A percentile compares a stretch with the other conserved stretches of the same genome.
phyloP scores from a whole-genome alignment of 2,797 vertebrate species.

The Triplophysa yarkandensis region DNA sequence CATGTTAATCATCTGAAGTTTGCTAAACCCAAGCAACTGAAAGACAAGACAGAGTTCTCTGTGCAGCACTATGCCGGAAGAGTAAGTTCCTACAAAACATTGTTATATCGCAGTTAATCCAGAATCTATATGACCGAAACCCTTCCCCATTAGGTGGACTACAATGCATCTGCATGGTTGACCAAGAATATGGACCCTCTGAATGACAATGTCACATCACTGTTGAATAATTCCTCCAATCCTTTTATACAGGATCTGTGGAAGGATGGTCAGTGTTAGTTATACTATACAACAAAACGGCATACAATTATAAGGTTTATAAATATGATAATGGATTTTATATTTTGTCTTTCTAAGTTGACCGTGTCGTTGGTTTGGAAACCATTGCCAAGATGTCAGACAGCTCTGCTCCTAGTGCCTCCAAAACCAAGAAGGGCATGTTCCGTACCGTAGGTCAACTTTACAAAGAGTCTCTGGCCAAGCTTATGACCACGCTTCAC shows the following conservation, averaged over 20 bases:
- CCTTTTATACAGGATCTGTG: conserved; percentile 90
- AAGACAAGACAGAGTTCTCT: conserved; percentile 91
- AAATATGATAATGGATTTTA: not conserved
- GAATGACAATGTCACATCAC: conserved; percentile 91
- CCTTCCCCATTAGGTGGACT: conserved; percentile 81
- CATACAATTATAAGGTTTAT: not conserved
- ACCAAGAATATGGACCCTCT: conserved; percentile 98
- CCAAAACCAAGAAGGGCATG: conserved; percentile 97
- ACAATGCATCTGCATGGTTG: conserved; percentile 89
- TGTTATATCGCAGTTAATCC: not conserved
- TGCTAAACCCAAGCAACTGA: conserved; percentile 91
- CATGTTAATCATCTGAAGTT: conserved; percentile 89
- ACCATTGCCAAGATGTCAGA: conserved; percentile 96
- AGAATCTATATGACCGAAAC: conserved; percentile 14
- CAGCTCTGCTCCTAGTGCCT: conserved; percentile 83
- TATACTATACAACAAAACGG: too few species aligned
- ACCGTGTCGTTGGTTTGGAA: conserved; percentile 93
- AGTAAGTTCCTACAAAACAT: conserved; percentile 72
- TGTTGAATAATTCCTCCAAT: conserved; percentile 91
- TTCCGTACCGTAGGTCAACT: conserved; percentile 96
- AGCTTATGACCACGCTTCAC: conserved; percentile 93
- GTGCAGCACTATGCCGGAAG: conserved; percentile 92
- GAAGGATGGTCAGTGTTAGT: conserved; percentile 85
- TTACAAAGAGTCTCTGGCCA: conserved; percentile 96
- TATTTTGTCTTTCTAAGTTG: conserved; percentile 71